phyloP scores from a whole-genome alignment of 2,113 vertebrate species.

The Paradisaea rubra region DNA sequence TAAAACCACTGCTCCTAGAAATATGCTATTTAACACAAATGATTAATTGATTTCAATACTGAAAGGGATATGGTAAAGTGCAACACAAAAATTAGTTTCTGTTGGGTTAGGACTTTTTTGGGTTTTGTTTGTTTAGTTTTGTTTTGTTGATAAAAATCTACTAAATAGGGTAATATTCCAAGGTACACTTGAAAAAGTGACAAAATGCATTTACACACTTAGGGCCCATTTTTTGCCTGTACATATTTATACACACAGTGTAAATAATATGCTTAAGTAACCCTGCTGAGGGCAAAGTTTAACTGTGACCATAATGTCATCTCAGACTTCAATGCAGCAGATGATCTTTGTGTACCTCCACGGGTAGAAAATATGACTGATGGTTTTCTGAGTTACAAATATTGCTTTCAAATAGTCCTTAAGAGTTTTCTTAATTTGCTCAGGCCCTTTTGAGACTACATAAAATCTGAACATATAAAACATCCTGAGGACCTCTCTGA shows the following conservation, averaged over 20 bases:
- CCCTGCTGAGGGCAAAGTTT: not conserved
- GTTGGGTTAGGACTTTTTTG: not conserved
- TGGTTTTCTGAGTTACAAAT: not conserved
- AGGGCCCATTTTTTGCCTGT: not conserved
- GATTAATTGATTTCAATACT: not conserved
- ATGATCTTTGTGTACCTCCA: not conserved
- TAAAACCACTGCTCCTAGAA: not conserved
- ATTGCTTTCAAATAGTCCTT: not conserved
- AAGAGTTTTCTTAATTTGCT: not conserved
- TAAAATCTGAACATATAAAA: not conserved
- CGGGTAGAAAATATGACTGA: not conserved
- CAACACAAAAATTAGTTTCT: not conserved
- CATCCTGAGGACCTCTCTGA: not conserved
- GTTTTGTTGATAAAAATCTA: not conserved
- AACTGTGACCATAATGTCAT: not conserved
- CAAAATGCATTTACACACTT: not conserved
- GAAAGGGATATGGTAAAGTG: not conserved
- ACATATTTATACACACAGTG: not conserved
- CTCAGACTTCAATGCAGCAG: not conserved
- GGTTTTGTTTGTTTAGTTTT: not conserved
- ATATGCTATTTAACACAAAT: not conserved
- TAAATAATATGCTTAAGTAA: not conserved
- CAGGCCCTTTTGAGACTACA: not conserved
- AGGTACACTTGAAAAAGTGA: not conserved
- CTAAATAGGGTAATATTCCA: not conserved